Evolutionary conservation across 2,888 invertebrate species (phyloP).

Genomic region (Diogma glabrata): DNA sequence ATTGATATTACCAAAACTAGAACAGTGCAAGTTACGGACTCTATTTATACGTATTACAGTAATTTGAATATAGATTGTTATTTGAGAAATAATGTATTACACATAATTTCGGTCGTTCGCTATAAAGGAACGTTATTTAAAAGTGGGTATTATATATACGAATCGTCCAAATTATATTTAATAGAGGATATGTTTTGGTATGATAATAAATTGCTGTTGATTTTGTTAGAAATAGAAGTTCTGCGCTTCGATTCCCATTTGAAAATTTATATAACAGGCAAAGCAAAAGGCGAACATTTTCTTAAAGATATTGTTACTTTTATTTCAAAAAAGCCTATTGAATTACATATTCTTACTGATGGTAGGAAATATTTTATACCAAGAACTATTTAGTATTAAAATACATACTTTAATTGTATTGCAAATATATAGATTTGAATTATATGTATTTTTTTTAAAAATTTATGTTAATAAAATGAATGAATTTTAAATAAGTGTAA

Average conservation of each 20-base stretch:
- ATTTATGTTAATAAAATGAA: too few species aligned
- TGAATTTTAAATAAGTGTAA: too few species aligned
- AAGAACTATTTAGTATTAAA: neutral
- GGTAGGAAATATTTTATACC: neutral
- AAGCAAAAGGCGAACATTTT: neutral
- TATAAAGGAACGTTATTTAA: neutral
- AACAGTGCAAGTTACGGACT: neutral
- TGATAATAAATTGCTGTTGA: neutral
- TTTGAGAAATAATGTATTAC: neutral
- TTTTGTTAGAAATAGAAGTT: neutral
- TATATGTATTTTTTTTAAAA: too few species aligned
- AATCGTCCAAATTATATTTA: neutral
- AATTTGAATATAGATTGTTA: neutral
- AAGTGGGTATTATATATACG: neutral
- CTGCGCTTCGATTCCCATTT: neutral
- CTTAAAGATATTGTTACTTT: neutral
- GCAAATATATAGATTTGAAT: too few species aligned
- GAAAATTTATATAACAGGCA: neutral
- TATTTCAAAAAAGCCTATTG: neutral
- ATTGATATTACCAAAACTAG: neutral
- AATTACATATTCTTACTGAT: neutral
- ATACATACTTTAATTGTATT: too few species aligned
- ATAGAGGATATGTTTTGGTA: neutral
- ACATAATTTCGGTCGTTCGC: neutral
- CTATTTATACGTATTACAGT: neutral